Base-by-base conservation (phyloP, 2,797 vertebrate species). In the Parauchenoglanis punctatus region DNA sequence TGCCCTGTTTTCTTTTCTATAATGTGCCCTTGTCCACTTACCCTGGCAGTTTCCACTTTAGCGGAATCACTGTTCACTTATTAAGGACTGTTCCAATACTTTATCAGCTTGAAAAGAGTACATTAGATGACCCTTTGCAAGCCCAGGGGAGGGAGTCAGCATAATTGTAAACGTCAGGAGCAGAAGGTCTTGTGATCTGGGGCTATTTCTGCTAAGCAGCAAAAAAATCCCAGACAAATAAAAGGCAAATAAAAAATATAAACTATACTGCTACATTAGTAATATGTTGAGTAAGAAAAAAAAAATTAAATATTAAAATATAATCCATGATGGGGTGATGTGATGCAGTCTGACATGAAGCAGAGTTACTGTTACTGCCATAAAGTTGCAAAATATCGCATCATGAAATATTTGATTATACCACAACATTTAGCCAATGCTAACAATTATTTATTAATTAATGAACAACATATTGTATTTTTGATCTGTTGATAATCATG, bases 41-140 rank as follows among this genome's bases (percentile, higher is more conserved):
- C 18, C 58, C 59, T 10, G 25, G 72, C 28, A 15, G 10, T 77
- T 54, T 65, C 18, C 59, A 44, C 73, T 65, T 67, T 13, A 65
- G 73, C 20, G 73, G 73, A 85, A 85, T 78, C 40, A 35, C 35
- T 58, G 67, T 77, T 25, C 18, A 67, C n/a, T 23, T 85, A 61
- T 46, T 75, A 85, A 85, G 15, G 35, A 46, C 84, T 46, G 58
- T 76, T 85, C 73, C 17, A 67, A 65, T 77, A 73, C 44, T 75
- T 58, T 78, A 77, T 67, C 73, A 78, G 58, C 73, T 65, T 78
- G 73, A 35, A 67, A 54, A 77, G 84, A 35, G 58, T 78, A 52
- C 73, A 85, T 77, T 67, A 67, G 44, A 67, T 54, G 44, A 77
- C 40, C 40, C 44, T 10, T 35, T 77, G 58, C 40, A 31, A 28